Evolutionary conservation across 2,797 vertebrate genomes (phyloP).

Genomic region (Setipinna tenuifilis): DNA sequence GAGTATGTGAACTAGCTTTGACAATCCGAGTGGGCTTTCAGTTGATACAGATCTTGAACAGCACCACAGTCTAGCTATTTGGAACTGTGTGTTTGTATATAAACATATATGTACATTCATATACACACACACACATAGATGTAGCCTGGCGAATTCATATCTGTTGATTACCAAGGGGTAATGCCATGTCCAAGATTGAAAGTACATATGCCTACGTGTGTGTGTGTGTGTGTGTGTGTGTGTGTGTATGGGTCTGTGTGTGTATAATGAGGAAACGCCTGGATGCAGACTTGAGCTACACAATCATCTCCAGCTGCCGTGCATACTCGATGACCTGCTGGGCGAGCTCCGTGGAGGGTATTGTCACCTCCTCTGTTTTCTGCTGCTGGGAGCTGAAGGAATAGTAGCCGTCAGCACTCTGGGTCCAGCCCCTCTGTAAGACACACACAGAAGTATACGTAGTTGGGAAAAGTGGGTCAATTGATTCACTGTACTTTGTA

Average conservation of each 20-base stretch:
- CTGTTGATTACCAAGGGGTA: constrained; percentile 41
- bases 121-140: constrained; percentile 43
- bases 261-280: constrained; percentile 27
- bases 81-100: not conserved
- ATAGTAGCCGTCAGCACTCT: constrained; percentile 86
- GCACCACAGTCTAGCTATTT: not conserved
- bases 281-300: constrained; percentile 74
- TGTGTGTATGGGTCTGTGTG: constrained; percentile 55
- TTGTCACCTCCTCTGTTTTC: constrained; percentile 88
- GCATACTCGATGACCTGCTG: constrained; percentile 95
- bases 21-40: not conserved
- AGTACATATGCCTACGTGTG: constrained; percentile 43
- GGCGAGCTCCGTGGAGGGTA: constrained; percentile 91
- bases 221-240: constrained; percentile 29
- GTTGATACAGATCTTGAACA: not conserved
- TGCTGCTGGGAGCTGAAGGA: constrained; percentile 90
- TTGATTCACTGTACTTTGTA: too few species aligned
- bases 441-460: not conserved
- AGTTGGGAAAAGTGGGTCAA: not conserved
- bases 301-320: constrained; percentile 96
- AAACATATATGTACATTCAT: not conserved
- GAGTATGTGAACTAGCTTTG: constrained; percentile 16
- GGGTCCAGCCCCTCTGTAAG: constrained; percentile 88
- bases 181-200: constrained; percentile 6
- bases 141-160: constrained; percentile 41